Evolutionary conservation across 2,797 vertebrate genomes (phyloP).

Genomic region (Helarctos malayanus): DNA sequence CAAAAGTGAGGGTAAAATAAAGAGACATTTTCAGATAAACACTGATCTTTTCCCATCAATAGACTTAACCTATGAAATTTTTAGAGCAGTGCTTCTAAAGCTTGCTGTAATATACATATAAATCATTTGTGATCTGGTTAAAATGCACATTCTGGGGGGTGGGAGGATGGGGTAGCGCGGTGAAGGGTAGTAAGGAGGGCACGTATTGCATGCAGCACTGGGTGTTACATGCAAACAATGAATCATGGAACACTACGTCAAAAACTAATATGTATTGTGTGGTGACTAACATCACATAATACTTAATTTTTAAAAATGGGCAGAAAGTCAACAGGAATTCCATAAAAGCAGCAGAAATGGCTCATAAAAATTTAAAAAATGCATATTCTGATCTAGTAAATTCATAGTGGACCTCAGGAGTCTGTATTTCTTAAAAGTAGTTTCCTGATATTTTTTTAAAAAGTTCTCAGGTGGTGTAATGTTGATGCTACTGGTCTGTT

Average conservation of each 20-base stretch:
- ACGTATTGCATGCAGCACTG: no score
- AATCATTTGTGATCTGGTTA: not conserved
- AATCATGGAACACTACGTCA: no score
- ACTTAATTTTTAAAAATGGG: no score
- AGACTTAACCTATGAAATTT: not conserved
- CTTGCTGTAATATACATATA: not conserved
- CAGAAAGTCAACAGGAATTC: no score
- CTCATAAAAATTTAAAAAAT: not conserved
- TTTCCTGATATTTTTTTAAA: not conserved
- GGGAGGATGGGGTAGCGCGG: no score
- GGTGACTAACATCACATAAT: no score
- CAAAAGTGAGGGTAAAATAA: not conserved
- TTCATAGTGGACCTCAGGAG: not conserved
- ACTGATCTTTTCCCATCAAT: not conserved
- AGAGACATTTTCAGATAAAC: constrained; percentile 44
- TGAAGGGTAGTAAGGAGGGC: no score
- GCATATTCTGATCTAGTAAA: not conserved
- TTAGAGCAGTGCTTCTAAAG: not conserved
- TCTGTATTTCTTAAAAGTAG: not conserved
- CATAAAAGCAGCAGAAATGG: no score
- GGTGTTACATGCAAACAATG: no score
- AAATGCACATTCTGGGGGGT: not conserved
- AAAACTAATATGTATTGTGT: no score
- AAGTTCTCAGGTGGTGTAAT: not conserved
- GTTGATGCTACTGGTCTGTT: not conserved